Evolutionary conservation across 2,797 vertebrate species (phyloP), one percentile per base, ranked within the genome.

Genomic region (Acanthis flammea): DNA sequence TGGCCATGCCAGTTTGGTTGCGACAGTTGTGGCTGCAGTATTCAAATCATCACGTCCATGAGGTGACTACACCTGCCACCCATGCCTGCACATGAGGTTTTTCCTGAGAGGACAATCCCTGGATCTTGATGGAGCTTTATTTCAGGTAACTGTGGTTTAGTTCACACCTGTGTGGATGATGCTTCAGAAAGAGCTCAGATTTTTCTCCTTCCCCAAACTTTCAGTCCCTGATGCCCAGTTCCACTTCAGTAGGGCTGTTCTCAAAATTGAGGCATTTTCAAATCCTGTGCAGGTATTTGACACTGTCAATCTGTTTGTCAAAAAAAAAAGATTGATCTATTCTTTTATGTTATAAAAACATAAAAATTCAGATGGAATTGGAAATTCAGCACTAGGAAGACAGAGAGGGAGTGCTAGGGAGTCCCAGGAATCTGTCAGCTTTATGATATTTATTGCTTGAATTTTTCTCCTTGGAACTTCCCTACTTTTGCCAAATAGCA

Each of bases 111-210:
- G 27, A 71, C 30, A n/a, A 15, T 24, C 15, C 63, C 42, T 4
- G 15, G 33, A 41, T 51, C 19, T 14, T 50, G n/a, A 80, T 67
- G 62, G 62, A 57, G 44, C 24, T 83, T 37, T 35, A 8, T 66
- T 77, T 70, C 78, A 11, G 47, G 12, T 37, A 2, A 2, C 2
- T 19, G 21, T 50, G 11, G 33, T 48, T 41, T 53, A 27, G 28
- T 47, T 51, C 47, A 27, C 21, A 19, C 31, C 48, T 45, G 9
- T 0, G 0, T 2, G 51, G 41, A 18, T 47, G 41, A 7, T 39
- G 33, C 42, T 55, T 8, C 1, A 1, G 19, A 47, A 41, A 19
- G 45, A 73, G 4, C 4, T 73, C 3, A 0, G 2, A 6, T 35
- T 68, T 58, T 5, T 17, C 50, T 39, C 14, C 31, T 51, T 30